Conservation (phyloP, 2,113 vertebrate species). For the Peromyscus polionotus region DNA sequence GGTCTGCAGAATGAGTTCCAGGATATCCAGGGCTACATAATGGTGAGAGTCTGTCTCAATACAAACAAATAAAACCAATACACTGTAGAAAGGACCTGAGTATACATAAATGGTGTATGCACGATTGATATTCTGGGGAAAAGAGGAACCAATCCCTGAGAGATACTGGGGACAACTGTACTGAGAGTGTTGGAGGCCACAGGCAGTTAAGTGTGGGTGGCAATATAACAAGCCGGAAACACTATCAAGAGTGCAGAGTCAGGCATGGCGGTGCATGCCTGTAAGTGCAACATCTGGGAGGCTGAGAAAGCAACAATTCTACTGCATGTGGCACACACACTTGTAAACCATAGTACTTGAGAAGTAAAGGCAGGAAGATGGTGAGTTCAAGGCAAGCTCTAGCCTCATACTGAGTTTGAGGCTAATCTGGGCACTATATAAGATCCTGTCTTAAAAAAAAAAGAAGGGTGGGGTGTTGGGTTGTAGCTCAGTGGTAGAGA, state of each 20-base stretch:
- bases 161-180: background rate
- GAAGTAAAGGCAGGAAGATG: background rate
- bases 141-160: background rate
- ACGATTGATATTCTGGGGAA: background rate
- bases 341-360: background rate
- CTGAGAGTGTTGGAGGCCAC: background rate
- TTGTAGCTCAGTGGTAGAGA: background rate
- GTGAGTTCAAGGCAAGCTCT: background rate
- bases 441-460: background rate
- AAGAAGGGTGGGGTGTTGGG: too few species aligned
- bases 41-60: background rate
- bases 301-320: background rate
- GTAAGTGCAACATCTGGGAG: background rate
- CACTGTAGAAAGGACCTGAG: background rate
- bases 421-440: background rate
- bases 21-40: background rate
- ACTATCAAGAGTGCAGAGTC: background rate
- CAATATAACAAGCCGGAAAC: background rate
- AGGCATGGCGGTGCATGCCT: too few species aligned
- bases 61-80: background rate
- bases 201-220: background rate
- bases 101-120: background rate
- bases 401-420: background rate
- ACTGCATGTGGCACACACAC: background rate
- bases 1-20: background rate